phyloP scores from a whole-genome alignment of 2,797 vertebrate genomes.

The Poeciliopsis turneri region DNA sequence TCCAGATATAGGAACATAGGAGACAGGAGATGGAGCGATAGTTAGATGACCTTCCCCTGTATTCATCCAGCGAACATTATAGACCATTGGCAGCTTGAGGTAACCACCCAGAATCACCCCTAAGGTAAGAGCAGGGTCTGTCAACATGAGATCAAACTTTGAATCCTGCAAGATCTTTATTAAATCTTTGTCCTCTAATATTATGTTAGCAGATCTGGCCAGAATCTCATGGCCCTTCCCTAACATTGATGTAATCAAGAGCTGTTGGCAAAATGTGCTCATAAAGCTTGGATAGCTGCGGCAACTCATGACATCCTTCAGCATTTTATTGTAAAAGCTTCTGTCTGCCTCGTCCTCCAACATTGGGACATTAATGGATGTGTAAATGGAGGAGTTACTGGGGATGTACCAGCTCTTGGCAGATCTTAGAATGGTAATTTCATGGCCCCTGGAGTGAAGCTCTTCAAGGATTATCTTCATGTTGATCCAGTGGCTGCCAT shows the following conservation, averaged over 20 bases:
- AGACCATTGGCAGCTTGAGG: slow-evolving; percentile 72
- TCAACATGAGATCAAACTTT: slow-evolving; percentile 72
- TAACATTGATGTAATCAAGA: slow-evolving; percentile 35
- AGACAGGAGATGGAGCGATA: slow-evolving; percentile 72
- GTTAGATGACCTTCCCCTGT: slow-evolving; percentile 62
- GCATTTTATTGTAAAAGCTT: no score
- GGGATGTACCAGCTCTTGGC: slow-evolving; percentile 70
- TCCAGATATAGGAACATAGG: slow-evolving; percentile 65
- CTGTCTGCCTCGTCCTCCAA: no score
- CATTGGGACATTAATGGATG: no score
- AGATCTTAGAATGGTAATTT: slow-evolving; percentile 59
- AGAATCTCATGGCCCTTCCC: no score
- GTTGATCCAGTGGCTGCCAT: slow-evolving; percentile 79
- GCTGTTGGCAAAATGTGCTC: slow-evolving; percentile 48
- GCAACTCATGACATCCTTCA: slow-evolving; percentile 35
- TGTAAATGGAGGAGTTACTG: slow-evolving; percentile 50
- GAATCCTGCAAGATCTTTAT: slow-evolving; percentile 47
- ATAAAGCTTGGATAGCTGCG: slow-evolving; percentile 34
- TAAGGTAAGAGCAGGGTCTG: slow-evolving; percentile 57
- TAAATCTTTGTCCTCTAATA: slow-evolving; percentile 40
- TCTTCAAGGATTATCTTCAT: slow-evolving; percentile 69
- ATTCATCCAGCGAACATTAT: slow-evolving; percentile 72
- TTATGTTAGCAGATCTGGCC: no score
- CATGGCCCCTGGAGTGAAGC: slow-evolving; percentile 68
- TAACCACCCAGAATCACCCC: slow-evolving; percentile 68